These are phyloP conservation scores for Antheraea mylitta DNA, from an alignment of 1,140 invertebrate genomes.

Conservation along the genomic window DNA sequence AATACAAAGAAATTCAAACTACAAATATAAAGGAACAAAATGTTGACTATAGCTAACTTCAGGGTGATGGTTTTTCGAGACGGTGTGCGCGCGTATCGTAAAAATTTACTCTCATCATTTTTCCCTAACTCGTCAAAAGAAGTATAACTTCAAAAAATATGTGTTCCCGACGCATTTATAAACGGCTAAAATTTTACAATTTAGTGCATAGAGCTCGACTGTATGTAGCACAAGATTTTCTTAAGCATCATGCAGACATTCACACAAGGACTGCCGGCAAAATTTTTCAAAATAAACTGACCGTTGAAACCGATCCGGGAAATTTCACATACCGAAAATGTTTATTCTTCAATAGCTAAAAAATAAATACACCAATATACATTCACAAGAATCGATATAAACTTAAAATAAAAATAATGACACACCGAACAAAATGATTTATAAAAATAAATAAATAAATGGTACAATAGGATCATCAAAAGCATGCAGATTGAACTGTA, in stretches of 20 bases:
- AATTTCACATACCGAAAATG: slow-evolving; percentile 79
- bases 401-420: slow-evolving; percentile 16
- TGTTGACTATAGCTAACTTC: too few species aligned
- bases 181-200: neutral
- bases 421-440: slow-evolving; percentile 15
- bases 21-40: too few species aligned
- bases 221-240: slow-evolving; percentile 18
- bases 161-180: neutral
- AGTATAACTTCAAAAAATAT: too few species aligned
- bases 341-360: slow-evolving; percentile 79
- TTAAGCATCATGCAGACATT: slow-evolving; percentile 64
- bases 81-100: too few species aligned
- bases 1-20: too few species aligned
- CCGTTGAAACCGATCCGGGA: slow-evolving; percentile 73
- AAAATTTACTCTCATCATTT: too few species aligned
- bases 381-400: slow-evolving; percentile 42
- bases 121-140: too few species aligned
- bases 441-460: slow-evolving; percentile 9
- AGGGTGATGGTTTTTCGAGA: too few species aligned
- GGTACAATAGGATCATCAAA: slow-evolving; percentile 9
- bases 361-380: slow-evolving; percentile 76
- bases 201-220: too few species aligned
- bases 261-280: slow-evolving; percentile 60
- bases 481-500: slow-evolving; percentile 9
- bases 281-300: slow-evolving; percentile 62